Percentiles rank a stretch among this genome's conserved stretches.
These are phyloP conservation scores for Geodia barretti DNA, from an alignment of 37 sponge, comb jelly and placozoan species.

Conservation along the genomic window DNA sequence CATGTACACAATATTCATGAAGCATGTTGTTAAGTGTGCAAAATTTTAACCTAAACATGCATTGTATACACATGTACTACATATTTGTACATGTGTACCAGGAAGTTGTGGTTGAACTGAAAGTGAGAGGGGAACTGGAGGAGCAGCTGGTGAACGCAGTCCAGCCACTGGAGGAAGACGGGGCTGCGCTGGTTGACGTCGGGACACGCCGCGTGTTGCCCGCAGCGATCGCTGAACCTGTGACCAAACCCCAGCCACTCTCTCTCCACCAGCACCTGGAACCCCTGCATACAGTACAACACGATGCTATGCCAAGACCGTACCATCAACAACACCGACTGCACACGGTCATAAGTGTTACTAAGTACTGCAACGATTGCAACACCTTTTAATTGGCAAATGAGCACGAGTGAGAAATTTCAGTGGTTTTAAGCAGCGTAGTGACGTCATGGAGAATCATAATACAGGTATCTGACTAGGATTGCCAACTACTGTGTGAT, in stretches of 20 bases:
- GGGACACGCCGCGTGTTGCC: conserved; percentile 11
- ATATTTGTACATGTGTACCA: conserved; percentile 53
- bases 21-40: no score
- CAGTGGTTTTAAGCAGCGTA: no score
- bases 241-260: conserved; percentile 96
- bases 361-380: no score
- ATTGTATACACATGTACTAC: no score
- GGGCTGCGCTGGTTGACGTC: conserved; percentile 69
- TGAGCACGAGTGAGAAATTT: no score
- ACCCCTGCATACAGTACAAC: conserved; percentile 54
- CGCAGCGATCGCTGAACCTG: conserved; percentile 85
- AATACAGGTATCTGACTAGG: no score
- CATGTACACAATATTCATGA: neutral
- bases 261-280: conserved; percentile 76
- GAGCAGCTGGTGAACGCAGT: conserved; percentile 86
- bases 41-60: no score
- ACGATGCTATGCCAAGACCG: neutral
- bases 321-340: neutral
- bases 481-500: no score
- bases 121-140: conserved; percentile 89
- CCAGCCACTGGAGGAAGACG: conserved; percentile 94
- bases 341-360: neutral
- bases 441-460: no score
- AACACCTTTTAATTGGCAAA: no score
- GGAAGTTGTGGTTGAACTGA: conserved; percentile 78